Conservation (phyloP, 1,140 invertebrate species). For the Drosophila takahashii region DNA sequence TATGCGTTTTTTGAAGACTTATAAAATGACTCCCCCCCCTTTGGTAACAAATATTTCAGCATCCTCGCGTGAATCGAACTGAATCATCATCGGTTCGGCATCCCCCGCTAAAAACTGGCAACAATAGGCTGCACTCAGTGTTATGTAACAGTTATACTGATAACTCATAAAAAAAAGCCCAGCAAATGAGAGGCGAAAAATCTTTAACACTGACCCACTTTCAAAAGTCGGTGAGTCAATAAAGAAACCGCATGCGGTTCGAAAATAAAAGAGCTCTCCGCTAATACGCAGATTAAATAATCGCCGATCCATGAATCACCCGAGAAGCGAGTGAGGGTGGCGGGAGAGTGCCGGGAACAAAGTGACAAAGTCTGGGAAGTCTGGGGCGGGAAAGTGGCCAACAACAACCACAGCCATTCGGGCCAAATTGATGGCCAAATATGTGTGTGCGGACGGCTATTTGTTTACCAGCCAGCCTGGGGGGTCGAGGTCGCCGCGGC, state of each 20-base stretch:
- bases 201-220: conserved; percentile 81
- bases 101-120: conserved; percentile 7
- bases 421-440: conserved; percentile 6
- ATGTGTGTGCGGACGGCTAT: conserved; percentile 25
- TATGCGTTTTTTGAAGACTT: conserved; percentile 1
- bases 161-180: conserved; percentile 72
- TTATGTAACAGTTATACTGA: conserved; percentile 72
- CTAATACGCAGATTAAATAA: conserved; percentile 81
- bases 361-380: conserved; percentile 58
- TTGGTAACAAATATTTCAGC: conserved; percentile 13
- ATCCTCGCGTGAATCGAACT: conserved; percentile 16
- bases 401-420: conserved; percentile 50
- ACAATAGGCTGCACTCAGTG: conserved; percentile 62
- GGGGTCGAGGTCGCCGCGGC: conserved; percentile 75
- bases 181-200: conserved; percentile 53
- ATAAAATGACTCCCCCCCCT: conserved; percentile 2
- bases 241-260: conserved; percentile 66
- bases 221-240: conserved; percentile 71
- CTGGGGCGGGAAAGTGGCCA: conserved; percentile 32
- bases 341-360: neutral
- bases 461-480: conserved; percentile 55
- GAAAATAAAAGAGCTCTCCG: conserved; percentile 55
- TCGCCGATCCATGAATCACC: conserved; percentile 59
- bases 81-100: conserved; percentile 23
- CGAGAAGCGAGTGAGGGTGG: conserved; percentile 26